These are phyloP conservation scores for Ibidorhyncha struthersii DNA, from an alignment of 2,113 vertebrate species.

Conservation along the genomic window DNA sequence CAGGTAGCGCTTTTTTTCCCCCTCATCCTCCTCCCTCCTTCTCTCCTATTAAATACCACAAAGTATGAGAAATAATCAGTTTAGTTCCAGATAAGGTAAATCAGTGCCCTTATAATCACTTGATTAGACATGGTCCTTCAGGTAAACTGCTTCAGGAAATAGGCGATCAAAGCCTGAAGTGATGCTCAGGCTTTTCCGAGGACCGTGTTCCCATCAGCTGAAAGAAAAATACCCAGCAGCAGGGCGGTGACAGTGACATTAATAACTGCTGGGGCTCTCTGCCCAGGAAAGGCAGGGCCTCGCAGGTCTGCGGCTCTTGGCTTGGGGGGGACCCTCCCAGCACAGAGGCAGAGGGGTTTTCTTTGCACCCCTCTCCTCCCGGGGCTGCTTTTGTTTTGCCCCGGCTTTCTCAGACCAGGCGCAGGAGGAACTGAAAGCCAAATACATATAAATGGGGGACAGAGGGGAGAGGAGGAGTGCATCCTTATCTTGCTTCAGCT, in stretches of 20 bases:
- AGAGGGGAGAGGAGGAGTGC: background rate
- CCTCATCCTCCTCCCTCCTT: constrained; percentile 29
- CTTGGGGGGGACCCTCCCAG: background rate
- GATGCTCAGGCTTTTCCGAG: background rate
- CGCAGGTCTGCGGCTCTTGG: background rate
- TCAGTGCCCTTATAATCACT: constrained; percentile 69
- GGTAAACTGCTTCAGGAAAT: constrained; percentile 70
- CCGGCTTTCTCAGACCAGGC: background rate
- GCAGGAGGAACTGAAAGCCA: background rate
- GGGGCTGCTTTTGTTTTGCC: background rate
- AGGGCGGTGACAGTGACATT: background rate
- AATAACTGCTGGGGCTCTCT: background rate
- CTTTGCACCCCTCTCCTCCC: background rate
- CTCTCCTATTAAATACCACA: constrained; percentile 55
- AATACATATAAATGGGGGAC: background rate
- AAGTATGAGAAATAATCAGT: constrained; percentile 69
- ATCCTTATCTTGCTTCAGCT: background rate
- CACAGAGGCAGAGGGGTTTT: background rate
- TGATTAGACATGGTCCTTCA: constrained; percentile 69
- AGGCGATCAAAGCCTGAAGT: constrained; percentile 28
- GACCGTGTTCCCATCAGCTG: background rate
- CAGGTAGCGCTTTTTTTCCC: constrained; percentile 34
- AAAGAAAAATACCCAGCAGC: background rate
- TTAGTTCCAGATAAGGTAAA: constrained; percentile 77
- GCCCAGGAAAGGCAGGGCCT: background rate